phyloP scores from a whole-genome alignment of 2,113 vertebrate species.

The Paramormyrops kingsleyae region DNA sequence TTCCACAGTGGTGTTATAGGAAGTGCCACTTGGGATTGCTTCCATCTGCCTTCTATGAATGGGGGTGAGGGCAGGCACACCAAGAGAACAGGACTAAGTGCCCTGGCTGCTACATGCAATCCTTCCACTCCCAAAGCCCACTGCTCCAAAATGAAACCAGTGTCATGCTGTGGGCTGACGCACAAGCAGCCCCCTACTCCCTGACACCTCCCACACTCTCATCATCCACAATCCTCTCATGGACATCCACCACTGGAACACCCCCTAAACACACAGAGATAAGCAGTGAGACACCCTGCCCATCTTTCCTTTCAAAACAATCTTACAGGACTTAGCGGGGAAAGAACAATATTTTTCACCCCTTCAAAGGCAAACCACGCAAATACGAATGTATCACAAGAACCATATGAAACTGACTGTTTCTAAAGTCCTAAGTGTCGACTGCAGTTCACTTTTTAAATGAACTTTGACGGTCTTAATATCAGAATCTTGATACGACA shows the following conservation, averaged over 20 bases:
- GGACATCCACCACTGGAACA: neutral
- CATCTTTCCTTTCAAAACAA: neutral
- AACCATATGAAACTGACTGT: neutral
- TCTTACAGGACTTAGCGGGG: neutral
- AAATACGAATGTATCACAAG: neutral
- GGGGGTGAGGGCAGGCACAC: too few relatives aligned
- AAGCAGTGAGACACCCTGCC: neutral
- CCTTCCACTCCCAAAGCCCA: neutral
- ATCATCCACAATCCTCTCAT: neutral
- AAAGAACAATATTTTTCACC: neutral
- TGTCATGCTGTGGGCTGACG: neutral
- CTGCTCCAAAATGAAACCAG: neutral
- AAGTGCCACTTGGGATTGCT: neutral
- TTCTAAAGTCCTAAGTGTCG: neutral
- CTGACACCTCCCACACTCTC: neutral
- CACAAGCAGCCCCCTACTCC: neutral
- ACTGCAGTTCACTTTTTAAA: neutral
- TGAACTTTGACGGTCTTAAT: neutral
- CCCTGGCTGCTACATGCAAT: neutral
- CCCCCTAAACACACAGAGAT: neutral
- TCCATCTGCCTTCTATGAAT: too few relatives aligned
- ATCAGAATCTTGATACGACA: neutral
- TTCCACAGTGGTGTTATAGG: neutral
- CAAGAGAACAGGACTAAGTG: neutral
- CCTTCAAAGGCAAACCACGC: neutral